Evolutionary conservation across 2,888 invertebrate species (phyloP), one percentile per base, ranked within the genome.

Genomic region (Cyclophora punctaria): DNA sequence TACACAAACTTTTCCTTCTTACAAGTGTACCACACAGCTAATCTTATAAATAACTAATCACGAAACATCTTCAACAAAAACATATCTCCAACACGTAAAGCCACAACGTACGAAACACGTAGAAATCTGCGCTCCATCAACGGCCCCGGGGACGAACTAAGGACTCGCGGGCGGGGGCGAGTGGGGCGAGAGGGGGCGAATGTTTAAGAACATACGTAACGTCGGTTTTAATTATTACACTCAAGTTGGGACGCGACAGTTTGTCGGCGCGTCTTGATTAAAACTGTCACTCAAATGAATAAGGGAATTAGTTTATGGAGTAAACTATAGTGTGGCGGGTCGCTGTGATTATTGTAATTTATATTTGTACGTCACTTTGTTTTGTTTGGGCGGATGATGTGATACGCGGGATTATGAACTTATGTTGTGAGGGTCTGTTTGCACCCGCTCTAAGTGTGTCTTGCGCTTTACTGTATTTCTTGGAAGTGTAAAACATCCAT

Each of bases 81-180:
- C 20, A 20, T 20, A 20, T 20, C 20, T 20, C 20, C 20, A 20
- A 35, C 37, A 49, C 50, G 47, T 55, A 54, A 56, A 55, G 49
- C 49, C 49, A 49, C 45, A 48, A 49, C 44, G 45, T 45, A 49
- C 56, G 55, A 50, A 42, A 52, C 57, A 48, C 53, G 52, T 46
- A 49, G 55, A 74, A 80, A 80, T 78, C 79, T 75, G 75, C 69
- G 76, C 76, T 74, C 69, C 67, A 73, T 77, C 76, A 70, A 73
- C 72, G 69, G 67, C 67, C 52, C 60, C 58, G 20, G 20, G 20
- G 20, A 20, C 20, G 20, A 20, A 20, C 20, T 20, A 20, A 20
- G 20, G 20, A 20, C 59, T 57, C 49, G 44, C 45, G 35, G 48
- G 51, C 56, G 59, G 53, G 42, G 56, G 53, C 45, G 41, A 34